Base-by-base conservation (phyloP, 2,888 invertebrate species). In the Stomorhina lunata region DNA sequence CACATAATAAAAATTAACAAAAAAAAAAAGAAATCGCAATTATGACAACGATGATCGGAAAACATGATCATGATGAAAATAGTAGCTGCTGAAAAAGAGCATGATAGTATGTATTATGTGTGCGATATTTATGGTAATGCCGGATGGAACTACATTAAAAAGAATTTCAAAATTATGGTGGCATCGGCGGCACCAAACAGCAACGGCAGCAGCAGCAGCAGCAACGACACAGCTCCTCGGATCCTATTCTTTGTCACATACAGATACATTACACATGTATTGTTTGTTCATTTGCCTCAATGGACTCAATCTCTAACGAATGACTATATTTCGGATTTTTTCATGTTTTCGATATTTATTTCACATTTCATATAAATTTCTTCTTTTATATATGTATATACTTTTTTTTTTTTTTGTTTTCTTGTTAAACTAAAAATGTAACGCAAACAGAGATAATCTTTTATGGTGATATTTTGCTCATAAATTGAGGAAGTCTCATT, bases 141-240 rank as follows among this genome's bases (percentile, higher is more conserved):
- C 77, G 77, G 77, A 77, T 77, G 77, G 43, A 63, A 63, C 50
- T 77, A 34, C 53, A 69, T 53, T 50, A 15, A 50, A 53, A 69
- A 77, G 69, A 68, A 69, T 69, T 69, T 34, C 61, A 77, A 53
- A 43, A 32, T 69, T 69, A 77, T 69, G 69, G 77, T 69, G 63
- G 69, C 77, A 63, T 10, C 66, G 55, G 15, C 10, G 27, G 27
- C 17, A 48, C 22, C 48, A 45, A 69, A 77, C 40, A 43, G 43
- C 69, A 77, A 77, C 77, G 69, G 77, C 63, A 69, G 69, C 77
- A 63, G 12, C 66, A 65, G 15, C 10, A 37, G 27, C 17, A 48
- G 22, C 48, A n/a, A 29, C 22, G 10, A 22, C 22, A 53, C 17
- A 17, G 37, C 22, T 27, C 17, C 37, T 12, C 9, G 45, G 15